phyloP scores from a whole-genome alignment of 2,113 vertebrate genomes.

The Emydura subglobosa region DNA sequence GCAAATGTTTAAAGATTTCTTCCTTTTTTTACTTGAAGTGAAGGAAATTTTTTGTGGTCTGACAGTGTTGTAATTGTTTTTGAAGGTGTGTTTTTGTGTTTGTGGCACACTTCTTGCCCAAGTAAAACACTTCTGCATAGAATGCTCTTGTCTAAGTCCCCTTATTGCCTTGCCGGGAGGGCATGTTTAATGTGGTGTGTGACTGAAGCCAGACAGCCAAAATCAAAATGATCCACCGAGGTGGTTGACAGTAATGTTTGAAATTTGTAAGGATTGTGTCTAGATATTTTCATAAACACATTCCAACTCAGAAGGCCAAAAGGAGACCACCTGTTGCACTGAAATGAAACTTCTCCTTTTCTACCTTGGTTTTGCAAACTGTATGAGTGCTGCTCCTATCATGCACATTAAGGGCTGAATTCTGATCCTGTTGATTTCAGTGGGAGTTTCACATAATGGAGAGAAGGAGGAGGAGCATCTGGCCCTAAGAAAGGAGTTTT shows the following conservation, averaged over 20 bases:
- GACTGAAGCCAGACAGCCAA: not conserved
- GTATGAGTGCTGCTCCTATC: not conserved
- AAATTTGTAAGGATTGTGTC: not conserved
- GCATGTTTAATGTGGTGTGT: accelerated
- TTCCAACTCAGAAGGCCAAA: accelerated
- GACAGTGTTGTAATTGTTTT: not conserved
- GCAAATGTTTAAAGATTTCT: not conserved
- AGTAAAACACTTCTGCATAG: accelerated
- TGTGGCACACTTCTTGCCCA: not conserved
- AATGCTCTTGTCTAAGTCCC: accelerated
- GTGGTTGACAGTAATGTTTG: accelerated
- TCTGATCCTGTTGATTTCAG: not conserved
- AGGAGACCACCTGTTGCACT: not conserved
- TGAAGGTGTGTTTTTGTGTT: not conserved
- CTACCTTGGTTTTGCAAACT: not conserved
- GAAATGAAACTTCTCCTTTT: not conserved
- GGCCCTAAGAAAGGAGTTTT: not conserved
- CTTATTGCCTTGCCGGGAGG: not conserved
- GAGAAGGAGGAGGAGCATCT: not conserved
- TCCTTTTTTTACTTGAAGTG: not conserved
- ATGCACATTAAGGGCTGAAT: not conserved
- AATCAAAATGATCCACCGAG: not conserved
- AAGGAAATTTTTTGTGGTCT: not conserved
- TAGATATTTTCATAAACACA: not conserved
- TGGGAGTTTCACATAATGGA: not conserved